Conservation (phyloP, 2,888 invertebrate species). For the Drosophila demipolita region DNA sequence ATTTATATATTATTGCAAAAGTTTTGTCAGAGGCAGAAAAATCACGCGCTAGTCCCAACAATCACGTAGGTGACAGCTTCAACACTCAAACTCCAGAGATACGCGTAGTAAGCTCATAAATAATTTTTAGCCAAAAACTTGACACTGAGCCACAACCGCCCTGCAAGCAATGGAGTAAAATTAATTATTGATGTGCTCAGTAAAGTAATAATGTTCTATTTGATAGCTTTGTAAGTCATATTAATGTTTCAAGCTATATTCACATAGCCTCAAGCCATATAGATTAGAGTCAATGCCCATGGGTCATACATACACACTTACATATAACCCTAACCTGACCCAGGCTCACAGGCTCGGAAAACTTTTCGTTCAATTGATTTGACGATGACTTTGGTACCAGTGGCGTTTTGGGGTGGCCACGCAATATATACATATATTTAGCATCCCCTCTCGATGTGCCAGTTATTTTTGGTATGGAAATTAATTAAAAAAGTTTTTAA, state of each 20-base stretch:
- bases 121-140: slow-evolving; percentile 70
- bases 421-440: slow-evolving; percentile 19
- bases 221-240: slow-evolving; percentile 27
- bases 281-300: slow-evolving; percentile 23
- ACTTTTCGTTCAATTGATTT: slow-evolving; percentile 63
- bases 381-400: slow-evolving; percentile 20
- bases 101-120: slow-evolving; percentile 69
- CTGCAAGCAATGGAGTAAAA: slow-evolving; percentile 63
- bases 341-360: slow-evolving; percentile 19
- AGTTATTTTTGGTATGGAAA: slow-evolving; percentile 65
- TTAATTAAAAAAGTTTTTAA: slow-evolving; percentile 84
- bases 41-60: slow-evolving; percentile 63
- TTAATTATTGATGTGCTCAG: slow-evolving; percentile 76
- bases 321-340: slow-evolving; percentile 2
- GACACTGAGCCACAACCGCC: slow-evolving; percentile 31
- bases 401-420: background rate
- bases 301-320: background rate
- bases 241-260: slow-evolving; percentile 40
- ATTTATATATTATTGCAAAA: slow-evolving; percentile 84
- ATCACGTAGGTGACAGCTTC: slow-evolving; percentile 72
- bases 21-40: slow-evolving; percentile 62
- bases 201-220: slow-evolving; percentile 31
- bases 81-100: slow-evolving; percentile 25
- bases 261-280: slow-evolving; percentile 18
- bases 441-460: slow-evolving; percentile 19